Base-by-base conservation (phyloP, 2,888 invertebrate species). In the Troides aeacus region DNA sequence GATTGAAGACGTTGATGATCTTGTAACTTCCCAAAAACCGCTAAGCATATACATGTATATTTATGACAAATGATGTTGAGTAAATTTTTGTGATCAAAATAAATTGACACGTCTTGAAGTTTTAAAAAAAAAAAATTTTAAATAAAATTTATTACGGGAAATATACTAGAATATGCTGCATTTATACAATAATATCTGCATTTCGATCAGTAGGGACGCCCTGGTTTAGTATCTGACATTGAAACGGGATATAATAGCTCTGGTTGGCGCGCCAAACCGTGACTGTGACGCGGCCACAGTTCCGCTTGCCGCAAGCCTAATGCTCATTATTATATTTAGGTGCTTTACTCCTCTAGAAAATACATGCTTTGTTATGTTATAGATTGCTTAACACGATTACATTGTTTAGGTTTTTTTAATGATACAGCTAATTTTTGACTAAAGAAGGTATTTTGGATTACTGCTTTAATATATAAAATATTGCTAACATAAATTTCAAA, bases 161-260 rank as follows among this genome's bases (percentile, higher is more conserved):
- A n/a, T 56, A 56, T 21, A 21, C n/a, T 15, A 56, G 18, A 21
- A 10, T 21, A 46, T 46, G 46, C 46, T 46, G 15, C 46, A 46
- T 46, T 46, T 46, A 56, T 21, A 21, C 56, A 56, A n/a, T n/a
- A 60, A 60, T 64, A 68, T 60, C 53, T 68, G 1, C 30, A 66
- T 65, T 62, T n/a, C 30, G 56, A 69, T 58, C 53, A 61, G 57
- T 64, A 64, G 67, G 70, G 67, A 71, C 73, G 74, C 75, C 77
- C 72, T 69, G 75, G 67, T 74, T 77, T 75, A 73, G 75, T 77
- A 78, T 78, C 79, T 78, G 76, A 77, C 78, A 78, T 81, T 82
- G 77, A 79, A 88, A 85, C 88, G 87, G 88, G 84, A 87, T 81
- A 86, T 87, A 88, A 88, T 86, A 76, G 80, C 73, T 73, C 76